phyloP scores from a whole-genome alignment of 23 tunicate species.

The Phallusia fumigata region DNA sequence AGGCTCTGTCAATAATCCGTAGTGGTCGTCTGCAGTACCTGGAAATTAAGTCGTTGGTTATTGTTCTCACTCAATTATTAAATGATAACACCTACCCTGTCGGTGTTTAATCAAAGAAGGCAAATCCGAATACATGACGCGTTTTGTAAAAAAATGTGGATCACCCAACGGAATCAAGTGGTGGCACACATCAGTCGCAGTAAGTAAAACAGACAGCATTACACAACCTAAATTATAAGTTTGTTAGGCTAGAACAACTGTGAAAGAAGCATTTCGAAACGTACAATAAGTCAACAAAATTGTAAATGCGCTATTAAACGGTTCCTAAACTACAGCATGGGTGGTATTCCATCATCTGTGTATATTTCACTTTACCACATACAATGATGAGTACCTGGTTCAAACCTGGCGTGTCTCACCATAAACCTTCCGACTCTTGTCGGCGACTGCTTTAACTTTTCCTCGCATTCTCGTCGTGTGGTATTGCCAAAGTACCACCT shows the following conservation, averaged over 20 bases:
- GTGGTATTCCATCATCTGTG: no score
- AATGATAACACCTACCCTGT: neutral
- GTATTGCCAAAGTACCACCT: constrained; percentile 1
- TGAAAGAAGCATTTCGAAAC: no score
- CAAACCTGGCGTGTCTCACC: neutral
- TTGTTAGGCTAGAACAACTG: no score
- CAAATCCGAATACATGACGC: neutral
- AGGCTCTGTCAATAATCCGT: neutral
- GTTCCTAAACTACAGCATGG: no score
- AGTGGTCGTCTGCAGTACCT: neutral
- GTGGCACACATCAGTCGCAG: neutral
- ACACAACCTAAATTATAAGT: neutral
- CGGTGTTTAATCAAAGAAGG: neutral
- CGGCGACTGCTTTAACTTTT: neutral
- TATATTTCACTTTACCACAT: no score
- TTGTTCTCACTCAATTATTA: no score
- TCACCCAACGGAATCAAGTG: neutral
- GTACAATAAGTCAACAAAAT: no score
- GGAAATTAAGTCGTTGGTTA: no score
- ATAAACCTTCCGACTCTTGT: neutral
- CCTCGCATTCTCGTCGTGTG: neutral
- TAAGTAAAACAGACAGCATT: neutral
- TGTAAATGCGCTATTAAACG: no score
- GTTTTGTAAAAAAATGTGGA: neutral
- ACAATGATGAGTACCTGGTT: neutral